Evolutionary conservation across 2,888 invertebrate species (phyloP).

Genomic region (Itoplectis maculator): DNA sequence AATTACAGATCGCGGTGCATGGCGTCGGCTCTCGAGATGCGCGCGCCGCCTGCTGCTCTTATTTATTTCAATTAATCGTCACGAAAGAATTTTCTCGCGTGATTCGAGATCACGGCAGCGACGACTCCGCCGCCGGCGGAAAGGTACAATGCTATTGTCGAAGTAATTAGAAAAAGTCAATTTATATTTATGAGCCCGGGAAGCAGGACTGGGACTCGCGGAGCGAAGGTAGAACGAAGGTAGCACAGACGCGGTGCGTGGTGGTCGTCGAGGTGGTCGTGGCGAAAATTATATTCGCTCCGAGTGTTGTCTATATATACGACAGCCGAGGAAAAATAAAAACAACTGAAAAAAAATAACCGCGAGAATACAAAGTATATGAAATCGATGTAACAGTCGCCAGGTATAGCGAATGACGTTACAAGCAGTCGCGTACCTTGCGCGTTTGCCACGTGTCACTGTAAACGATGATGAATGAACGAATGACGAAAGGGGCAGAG

Average conservation of each 20-base stretch:
- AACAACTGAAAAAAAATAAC: background rate
- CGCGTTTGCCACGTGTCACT: constrained; percentile 17
- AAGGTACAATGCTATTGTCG: constrained; percentile 59
- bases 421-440: background rate
- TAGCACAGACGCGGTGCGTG: constrained; percentile 24
- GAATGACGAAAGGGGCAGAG: constrained; percentile 55
- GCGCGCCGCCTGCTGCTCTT: constrained; percentile 27
- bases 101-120: constrained; percentile 45
- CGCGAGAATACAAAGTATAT: constrained; percentile 3
- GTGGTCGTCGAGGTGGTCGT: background rate
- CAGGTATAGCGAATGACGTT: constrained; percentile 20
- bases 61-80: constrained; percentile 69
- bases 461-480: constrained; percentile 64
- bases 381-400: constrained; percentile 2
- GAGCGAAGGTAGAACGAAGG: constrained; percentile 28
- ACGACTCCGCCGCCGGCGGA: constrained; percentile 44
- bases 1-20: constrained; percentile 7
- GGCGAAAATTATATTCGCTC: background rate
- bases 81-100: constrained; percentile 40
- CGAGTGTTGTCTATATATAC: background rate
- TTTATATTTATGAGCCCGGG: constrained; percentile 82
- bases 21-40: background rate
- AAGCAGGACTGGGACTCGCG: constrained; percentile 49
- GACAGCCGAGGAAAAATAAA: background rate
- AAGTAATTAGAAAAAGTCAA: constrained; percentile 80